Evolutionary conservation across 2,888 invertebrate genomes (phyloP), one percentile per base, ranked within the genome.

Genomic region (Cistogaster globosa): DNA sequence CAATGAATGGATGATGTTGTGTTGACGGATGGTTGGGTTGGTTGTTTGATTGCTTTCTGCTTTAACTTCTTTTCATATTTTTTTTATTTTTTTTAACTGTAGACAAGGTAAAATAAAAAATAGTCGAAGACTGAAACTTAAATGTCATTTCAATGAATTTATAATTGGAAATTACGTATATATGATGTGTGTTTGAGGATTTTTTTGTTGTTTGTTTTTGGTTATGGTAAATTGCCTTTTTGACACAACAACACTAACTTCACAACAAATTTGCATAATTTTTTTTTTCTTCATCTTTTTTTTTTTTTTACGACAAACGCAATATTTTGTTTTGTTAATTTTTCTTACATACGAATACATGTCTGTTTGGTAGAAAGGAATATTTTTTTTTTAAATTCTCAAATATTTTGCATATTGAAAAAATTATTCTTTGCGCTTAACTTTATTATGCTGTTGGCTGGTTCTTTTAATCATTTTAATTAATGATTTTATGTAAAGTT

Each of bases 401-500:
- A 53, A 62, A 60, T 69, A 86, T 80, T 84, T 89, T 89, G 88
- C 80, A 84, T 84, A 84, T 86, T 84, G 75, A 84, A 51, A 48
- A 26, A 48, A 51, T 42, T 58, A 58, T 77, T 75, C 53, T 38
- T 68, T 57, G 32, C 57, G 22, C 45, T 48, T 22, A 14, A 18
- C 58, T 82, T 45, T 53, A 12, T 42, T 42, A 22, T 53, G 53
- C 36, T 42, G 55, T 53, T 58, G 55, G 67, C 53, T 69, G 48
- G 72, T 62, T 77, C 38, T 62, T 84, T 83, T 78, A 77, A 78
- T 83, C 84, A 83, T 86, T 87, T 87, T 89, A 91, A 90, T 90
- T 90, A 90, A 90, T 90, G 91, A 90, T 90, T 88, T 89, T 88
- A 89, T 90, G 89, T 89, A 88, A 88, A 88, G 88, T 87, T 80